A percentile compares a stretch with the other conserved stretches of the same genome.
These are phyloP conservation scores for Pituophis catenifer DNA, from an alignment of 2,113 vertebrate species.

Conservation along the genomic window DNA sequence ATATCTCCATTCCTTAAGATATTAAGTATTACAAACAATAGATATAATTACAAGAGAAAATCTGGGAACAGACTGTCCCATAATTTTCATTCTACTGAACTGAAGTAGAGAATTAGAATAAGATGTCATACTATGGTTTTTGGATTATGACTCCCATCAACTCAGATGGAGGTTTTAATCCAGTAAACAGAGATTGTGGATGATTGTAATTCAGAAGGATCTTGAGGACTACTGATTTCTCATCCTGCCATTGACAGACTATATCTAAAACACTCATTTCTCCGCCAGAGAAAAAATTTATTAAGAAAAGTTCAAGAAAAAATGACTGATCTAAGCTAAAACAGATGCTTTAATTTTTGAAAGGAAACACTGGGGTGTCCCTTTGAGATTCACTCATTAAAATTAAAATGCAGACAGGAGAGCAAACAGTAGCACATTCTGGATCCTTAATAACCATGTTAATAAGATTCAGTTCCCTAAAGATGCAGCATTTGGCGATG, in stretches of 20 bases:
- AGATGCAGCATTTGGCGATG: accelerated
- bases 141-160: not conserved
- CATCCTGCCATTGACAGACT: not conserved
- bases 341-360: not conserved
- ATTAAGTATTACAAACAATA: conserved; percentile 6
- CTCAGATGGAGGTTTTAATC: not conserved
- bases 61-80: not conserved
- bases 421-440: conserved; percentile 7
- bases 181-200: not conserved
- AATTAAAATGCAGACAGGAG: not conserved
- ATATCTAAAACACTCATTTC: not conserved
- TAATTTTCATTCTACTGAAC: not conserved
- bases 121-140: not conserved
- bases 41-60: conserved; percentile 14
- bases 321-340: not conserved
- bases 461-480: not conserved
- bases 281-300: not conserved
- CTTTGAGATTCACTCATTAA: not conserved
- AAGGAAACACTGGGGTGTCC: not conserved
- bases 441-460: not conserved
- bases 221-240: not conserved
- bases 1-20: not conserved
- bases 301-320: not conserved
- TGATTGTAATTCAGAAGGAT: not conserved
- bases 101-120: not conserved